Percentiles rank a stretch among this genome's conserved stretches.
Evolutionary conservation across 2,797 vertebrate genomes (phyloP).

Genomic region (Anolis apletophallus): DNA sequence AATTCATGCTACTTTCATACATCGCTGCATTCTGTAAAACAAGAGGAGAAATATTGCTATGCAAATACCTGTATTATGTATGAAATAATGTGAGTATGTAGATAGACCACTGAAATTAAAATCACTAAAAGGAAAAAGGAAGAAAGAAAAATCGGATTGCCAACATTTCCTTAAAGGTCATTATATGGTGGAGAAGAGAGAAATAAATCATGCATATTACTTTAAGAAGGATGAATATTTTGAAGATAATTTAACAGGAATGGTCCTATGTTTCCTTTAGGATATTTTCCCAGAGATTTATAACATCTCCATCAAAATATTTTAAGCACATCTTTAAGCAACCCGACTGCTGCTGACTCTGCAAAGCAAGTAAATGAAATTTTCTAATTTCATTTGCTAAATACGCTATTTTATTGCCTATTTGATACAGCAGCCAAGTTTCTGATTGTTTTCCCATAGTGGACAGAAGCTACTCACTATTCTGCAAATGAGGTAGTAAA

Average conservation of each 20-base stretch:
- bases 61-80: slow-evolving; percentile 65
- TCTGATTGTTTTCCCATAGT: slow-evolving; percentile 65
- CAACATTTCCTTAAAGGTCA: slow-evolving; percentile 56
- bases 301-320: slow-evolving; percentile 60
- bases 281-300: slow-evolving; percentile 59
- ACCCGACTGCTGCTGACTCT: slow-evolving; percentile 59
- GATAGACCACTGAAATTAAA: slow-evolving; percentile 67
- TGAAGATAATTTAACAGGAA: slow-evolving; percentile 60
- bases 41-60: slow-evolving; percentile 53
- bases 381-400: slow-evolving; percentile 70
- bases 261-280: slow-evolving; percentile 48
- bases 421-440: slow-evolving; percentile 60
- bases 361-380: slow-evolving; percentile 63
- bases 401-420: slow-evolving; percentile 59
- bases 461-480: slow-evolving; percentile 61
- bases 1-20: slow-evolving; percentile 15
- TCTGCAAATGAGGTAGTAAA: slow-evolving; percentile 62
- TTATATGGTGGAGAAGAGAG: slow-evolving; percentile 45
- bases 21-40: slow-evolving; percentile 18
- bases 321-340: slow-evolving; percentile 66
- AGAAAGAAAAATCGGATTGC: slow-evolving; percentile 38
- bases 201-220: slow-evolving; percentile 64
- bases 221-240: slow-evolving; percentile 60
- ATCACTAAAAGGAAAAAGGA: slow-evolving; percentile 46
- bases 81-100: slow-evolving; percentile 58